phyloP scores from a whole-genome alignment of 2,888 invertebrate species.

The Nysson spinosus region DNA sequence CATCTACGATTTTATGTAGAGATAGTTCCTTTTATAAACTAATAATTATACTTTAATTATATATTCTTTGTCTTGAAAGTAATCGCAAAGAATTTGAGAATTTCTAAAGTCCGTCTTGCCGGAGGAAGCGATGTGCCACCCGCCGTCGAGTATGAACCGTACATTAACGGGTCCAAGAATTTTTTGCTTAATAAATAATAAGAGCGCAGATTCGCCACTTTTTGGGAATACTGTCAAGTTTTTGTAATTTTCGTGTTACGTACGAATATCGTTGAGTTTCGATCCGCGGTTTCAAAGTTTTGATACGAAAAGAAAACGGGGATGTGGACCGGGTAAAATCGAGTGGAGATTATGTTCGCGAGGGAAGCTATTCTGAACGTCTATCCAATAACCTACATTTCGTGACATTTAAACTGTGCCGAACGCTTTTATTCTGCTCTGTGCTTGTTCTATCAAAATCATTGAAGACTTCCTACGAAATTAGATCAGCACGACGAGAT shows the following conservation, averaged over 20 bases:
- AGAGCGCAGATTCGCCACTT: conserved; percentile 15
- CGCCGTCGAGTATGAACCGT: conserved; percentile 28
- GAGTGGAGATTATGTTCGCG: conserved; percentile 19
- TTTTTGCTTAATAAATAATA: conserved; percentile 25
- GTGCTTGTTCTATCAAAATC: background rate
- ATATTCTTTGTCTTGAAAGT: no score
- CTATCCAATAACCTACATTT: conserved; percentile 46
- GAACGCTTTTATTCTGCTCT: conserved; percentile 14
- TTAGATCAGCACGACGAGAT: conserved; percentile 32
- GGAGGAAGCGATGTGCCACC: no score
- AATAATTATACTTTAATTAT: no score
- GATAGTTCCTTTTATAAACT: no score
- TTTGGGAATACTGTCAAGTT: conserved; percentile 32
- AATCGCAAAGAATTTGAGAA: no score
- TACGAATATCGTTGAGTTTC: no score
- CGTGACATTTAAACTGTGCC: conserved; percentile 43
- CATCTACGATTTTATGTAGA: no score
- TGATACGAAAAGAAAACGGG: background rate
- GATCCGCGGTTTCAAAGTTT: background rate
- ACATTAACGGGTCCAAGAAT: conserved; percentile 9
- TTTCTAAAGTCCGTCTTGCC: no score
- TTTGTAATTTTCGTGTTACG: background rate
- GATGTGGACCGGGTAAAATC: conserved; percentile 12
- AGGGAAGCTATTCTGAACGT: conserved; percentile 13
- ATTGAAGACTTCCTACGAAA: background rate